These are phyloP conservation scores for Nebria brevicollis DNA, from an alignment of 2,888 invertebrate genomes.

Conservation along the genomic window DNA sequence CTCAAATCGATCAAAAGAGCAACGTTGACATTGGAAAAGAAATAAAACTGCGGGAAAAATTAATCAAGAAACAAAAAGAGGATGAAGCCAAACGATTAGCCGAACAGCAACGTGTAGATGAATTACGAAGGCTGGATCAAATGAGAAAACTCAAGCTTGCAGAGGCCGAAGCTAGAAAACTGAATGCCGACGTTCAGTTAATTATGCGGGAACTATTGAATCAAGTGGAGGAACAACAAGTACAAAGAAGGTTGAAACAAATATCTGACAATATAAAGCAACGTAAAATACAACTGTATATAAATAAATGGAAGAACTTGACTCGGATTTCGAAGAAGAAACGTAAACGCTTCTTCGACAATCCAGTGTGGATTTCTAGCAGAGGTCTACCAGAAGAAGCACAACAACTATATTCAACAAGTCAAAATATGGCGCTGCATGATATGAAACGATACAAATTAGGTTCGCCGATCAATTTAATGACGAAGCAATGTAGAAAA, in stretches of 20 bases:
- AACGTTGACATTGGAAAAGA: not conserved
- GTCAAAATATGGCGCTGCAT: slow-evolving; percentile 62
- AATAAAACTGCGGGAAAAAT: not conserved
- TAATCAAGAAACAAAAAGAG: not conserved
- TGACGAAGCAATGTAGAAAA: slow-evolving; percentile 48
- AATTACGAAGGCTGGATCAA: slow-evolving; percentile 5
- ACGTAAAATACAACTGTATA: slow-evolving; percentile 60
- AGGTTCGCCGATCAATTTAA: slow-evolving; percentile 58
- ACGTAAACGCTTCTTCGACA: slow-evolving; percentile 66
- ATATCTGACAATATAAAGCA: slow-evolving; percentile 59
- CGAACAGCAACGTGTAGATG: not conserved
- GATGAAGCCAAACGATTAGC: not conserved
- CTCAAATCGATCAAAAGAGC: not conserved
- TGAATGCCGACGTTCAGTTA: not conserved
- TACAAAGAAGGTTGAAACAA: slow-evolving; percentile 59
- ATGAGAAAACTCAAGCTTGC: not conserved
- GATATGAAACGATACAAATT: slow-evolving; percentile 65
- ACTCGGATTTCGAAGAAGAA: slow-evolving; percentile 61
- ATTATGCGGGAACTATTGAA: slow-evolving; percentile 56
- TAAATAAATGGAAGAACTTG: slow-evolving; percentile 63
- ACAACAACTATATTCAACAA: slow-evolving; percentile 61
- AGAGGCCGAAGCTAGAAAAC: not conserved
- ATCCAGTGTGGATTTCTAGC: slow-evolving; percentile 67
- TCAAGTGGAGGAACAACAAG: slow-evolving; percentile 58
- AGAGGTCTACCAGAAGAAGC: slow-evolving; percentile 61